Percentiles rank a stretch among this genome's conserved stretches.
Conservation (phyloP, 2,113 vertebrate genomes). For the Pollimyrus isidori region DNA sequence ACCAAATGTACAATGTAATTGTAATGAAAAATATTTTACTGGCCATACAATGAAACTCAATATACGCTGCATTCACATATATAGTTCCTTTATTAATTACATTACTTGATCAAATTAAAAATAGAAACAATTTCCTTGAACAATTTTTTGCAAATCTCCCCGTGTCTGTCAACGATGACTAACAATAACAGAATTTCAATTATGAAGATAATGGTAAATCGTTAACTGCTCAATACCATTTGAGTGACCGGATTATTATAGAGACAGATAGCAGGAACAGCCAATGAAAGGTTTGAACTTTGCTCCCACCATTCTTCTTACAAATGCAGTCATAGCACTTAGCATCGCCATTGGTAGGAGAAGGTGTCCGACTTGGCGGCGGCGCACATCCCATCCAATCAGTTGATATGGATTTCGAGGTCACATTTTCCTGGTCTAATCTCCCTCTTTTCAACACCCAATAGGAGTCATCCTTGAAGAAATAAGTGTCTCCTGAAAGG, state of each 20-base stretch:
- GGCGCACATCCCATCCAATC: conserved; percentile 57
- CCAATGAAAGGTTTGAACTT: background rate
- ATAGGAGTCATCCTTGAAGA: conserved; percentile 59
- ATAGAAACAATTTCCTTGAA: background rate
- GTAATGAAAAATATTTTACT: background rate
- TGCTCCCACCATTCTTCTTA: background rate
- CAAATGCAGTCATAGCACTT: conserved; percentile 12
- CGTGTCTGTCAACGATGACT: background rate
- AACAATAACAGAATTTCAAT: background rate
- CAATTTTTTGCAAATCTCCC: background rate
- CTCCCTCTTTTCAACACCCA: conserved; percentile 56
- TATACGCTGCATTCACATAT: background rate
- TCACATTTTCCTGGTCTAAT: conserved; percentile 39
- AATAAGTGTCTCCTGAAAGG: conserved; percentile 53
- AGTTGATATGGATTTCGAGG: conserved; percentile 45
- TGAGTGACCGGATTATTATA: background rate
- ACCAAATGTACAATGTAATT: background rate
- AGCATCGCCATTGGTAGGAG: background rate
- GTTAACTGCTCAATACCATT: background rate
- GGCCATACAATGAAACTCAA: background rate
- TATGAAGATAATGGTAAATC: background rate
- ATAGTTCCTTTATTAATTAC: background rate
- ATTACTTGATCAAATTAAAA: background rate
- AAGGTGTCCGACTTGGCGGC: background rate
- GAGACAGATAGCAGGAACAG: background rate